Evolutionary conservation across 2,797 vertebrate species (phyloP).

Genomic region (Neosilurus mollespiculum): DNA sequence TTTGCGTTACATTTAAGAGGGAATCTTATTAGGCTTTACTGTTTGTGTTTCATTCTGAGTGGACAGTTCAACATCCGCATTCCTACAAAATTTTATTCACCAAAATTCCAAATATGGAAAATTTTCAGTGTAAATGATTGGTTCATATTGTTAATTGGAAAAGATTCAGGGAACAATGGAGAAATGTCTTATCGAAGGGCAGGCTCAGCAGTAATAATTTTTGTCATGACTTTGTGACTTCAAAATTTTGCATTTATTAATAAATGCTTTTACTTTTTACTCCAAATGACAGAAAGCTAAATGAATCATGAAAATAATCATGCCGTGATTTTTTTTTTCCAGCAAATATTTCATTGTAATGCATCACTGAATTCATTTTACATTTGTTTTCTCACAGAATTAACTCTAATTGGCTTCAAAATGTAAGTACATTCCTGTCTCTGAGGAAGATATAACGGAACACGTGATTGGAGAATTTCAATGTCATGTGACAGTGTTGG

Average conservation of each 20-base stretch:
- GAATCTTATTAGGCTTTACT: background rate
- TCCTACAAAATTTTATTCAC: background rate
- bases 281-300: background rate
- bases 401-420: background rate
- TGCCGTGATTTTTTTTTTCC: background rate
- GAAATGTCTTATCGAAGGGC: background rate
- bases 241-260: background rate
- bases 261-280: background rate
- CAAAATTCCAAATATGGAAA: background rate
- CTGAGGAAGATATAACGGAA: background rate
- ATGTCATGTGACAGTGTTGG: background rate
- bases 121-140: background rate
- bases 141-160: background rate
- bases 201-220: background rate
- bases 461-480: background rate
- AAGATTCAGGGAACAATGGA: background rate
- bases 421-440: background rate
- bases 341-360: background rate
- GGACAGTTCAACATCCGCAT: background rate
- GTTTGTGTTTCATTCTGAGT: background rate
- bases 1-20: background rate
- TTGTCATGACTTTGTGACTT: background rate
- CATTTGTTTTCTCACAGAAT: background rate
- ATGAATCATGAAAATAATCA: background rate
- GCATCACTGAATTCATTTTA: background rate